Percentiles rank a stretch among this genome's conserved stretches.
phyloP scores from a whole-genome alignment of 2,797 vertebrate species.

The Prunella strophiata region DNA sequence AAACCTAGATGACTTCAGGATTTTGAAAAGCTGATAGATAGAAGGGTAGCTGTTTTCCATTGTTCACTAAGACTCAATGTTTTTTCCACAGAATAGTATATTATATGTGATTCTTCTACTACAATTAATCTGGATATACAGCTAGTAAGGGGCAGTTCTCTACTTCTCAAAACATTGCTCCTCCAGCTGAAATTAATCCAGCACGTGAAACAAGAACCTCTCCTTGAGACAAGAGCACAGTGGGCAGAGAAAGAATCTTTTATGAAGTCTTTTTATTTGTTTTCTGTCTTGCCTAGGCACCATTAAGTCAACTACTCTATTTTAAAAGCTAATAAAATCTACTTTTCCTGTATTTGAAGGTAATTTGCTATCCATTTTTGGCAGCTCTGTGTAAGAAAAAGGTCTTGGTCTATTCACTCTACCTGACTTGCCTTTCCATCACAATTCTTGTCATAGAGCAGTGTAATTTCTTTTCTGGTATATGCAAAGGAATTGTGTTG shows the following conservation, averaged over 20 bases:
- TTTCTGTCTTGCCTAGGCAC: background rate
- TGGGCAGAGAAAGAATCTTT: background rate
- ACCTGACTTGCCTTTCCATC: background rate
- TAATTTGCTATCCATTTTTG: background rate
- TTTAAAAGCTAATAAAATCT: constrained; percentile 2
- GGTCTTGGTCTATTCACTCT: background rate
- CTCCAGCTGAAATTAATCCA: background rate
- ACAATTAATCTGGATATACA: background rate
- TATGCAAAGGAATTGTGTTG: background rate
- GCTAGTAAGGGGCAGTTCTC: background rate
- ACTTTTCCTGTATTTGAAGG: background rate
- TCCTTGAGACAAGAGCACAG: background rate
- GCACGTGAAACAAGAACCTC: background rate
- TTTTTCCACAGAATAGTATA: background rate
- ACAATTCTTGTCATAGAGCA: background rate
- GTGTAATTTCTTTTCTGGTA: background rate
- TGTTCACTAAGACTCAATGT: background rate
- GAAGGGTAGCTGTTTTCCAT: background rate
- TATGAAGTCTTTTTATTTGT: background rate
- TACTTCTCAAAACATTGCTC: background rate
- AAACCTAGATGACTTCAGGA: background rate
- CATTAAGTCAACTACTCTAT: background rate
- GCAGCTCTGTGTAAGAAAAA: background rate
- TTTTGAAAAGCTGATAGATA: background rate
- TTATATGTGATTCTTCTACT: background rate